Percentiles rank a stretch among this genome's conserved stretches.
phyloP scores from a whole-genome alignment of 2,113 vertebrate genomes.

The Romanogobio albipinnatus region DNA sequence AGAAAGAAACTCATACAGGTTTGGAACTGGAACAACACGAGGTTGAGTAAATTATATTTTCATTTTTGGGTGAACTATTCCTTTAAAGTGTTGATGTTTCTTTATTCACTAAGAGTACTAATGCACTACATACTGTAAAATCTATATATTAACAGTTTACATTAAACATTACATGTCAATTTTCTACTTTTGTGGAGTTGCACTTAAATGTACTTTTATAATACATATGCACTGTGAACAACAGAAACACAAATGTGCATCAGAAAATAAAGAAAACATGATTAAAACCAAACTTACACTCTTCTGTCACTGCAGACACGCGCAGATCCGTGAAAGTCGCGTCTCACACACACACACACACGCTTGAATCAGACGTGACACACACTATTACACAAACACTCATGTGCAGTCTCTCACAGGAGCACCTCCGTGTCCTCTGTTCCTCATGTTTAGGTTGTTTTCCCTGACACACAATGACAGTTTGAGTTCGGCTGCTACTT shows the following conservation, averaged over 20 bases:
- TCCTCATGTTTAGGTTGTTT: not conserved
- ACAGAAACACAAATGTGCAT: not conserved
- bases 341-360: not conserved
- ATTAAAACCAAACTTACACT: conserved; percentile 21
- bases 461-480: conserved; percentile 5
- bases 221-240: too few relatives aligned
- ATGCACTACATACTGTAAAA: not conserved
- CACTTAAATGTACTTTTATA: not conserved
- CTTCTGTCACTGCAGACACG: conserved; percentile 19
- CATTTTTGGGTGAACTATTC: too few relatives aligned
- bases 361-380: not conserved
- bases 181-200: not conserved
- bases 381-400: not conserved
- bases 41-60: too few relatives aligned
- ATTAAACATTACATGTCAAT: not conserved
- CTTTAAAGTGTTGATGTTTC: not conserved
- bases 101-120: not conserved
- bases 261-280: not conserved
- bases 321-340: conserved; percentile 13
- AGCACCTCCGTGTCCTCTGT: not conserved
- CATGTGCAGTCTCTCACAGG: not conserved
- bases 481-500: conserved; percentile 15
- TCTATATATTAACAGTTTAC: not conserved
- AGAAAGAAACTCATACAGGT: too few relatives aligned
- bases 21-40: too few relatives aligned